phyloP scores from a whole-genome alignment of 2,113 vertebrate species.

The Ibidorhyncha struthersii region DNA sequence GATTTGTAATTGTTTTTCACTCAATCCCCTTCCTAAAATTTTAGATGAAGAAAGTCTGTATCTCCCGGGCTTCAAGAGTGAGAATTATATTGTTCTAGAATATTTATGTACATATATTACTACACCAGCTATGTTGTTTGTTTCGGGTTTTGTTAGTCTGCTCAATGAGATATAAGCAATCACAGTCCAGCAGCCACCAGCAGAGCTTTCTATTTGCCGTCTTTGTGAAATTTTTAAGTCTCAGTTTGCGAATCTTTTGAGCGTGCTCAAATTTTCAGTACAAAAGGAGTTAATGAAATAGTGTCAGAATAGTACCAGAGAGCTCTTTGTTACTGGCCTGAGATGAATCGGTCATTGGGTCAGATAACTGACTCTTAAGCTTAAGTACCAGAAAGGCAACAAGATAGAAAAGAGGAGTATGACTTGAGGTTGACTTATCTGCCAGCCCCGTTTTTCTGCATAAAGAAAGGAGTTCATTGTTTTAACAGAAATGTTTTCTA shows the following conservation, averaged over 20 bases:
- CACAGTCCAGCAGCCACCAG: background rate
- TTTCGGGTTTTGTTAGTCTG: background rate
- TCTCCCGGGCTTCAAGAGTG: background rate
- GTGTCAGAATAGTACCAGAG: background rate
- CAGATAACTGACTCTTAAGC: background rate
- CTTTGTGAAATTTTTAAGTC: background rate
- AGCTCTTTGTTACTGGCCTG: background rate
- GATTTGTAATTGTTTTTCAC: background rate
- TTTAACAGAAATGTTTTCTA: background rate
- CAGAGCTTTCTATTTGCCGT: background rate
- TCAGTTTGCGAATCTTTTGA: background rate
- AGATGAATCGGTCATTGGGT: background rate
- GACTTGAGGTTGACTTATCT: background rate
- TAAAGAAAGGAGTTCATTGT: background rate
- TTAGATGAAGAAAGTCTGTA: background rate
- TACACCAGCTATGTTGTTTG: background rate
- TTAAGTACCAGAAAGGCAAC: background rate
- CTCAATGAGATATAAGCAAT: background rate
- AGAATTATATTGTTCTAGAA: background rate
- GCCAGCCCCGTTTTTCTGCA: background rate
- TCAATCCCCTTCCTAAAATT: background rate
- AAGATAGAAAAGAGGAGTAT: background rate
- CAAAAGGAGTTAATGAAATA: background rate
- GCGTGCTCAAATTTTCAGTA: background rate
- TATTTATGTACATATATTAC: background rate